These are phyloP conservation scores for Orycteropus afer DNA, from an alignment of 2,113 vertebrate genomes.

Conservation along the genomic window DNA sequence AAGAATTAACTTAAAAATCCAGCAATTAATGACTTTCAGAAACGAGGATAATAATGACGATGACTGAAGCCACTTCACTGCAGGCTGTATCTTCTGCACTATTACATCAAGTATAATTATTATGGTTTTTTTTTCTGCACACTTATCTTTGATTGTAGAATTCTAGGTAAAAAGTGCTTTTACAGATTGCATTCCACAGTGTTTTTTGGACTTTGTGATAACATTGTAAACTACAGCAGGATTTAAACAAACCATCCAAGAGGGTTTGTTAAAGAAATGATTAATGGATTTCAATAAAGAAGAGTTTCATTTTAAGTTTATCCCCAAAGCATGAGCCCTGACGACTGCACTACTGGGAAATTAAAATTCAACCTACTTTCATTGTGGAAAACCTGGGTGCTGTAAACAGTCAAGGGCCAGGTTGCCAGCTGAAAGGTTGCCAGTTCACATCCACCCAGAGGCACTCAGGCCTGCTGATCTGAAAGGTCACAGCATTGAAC, in stretches of 20 bases:
- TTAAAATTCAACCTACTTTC: neutral
- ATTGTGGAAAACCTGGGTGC: neutral
- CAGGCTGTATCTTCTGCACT: slow-evolving; percentile 60
- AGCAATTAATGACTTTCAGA: slow-evolving; percentile 78
- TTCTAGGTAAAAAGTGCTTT: slow-evolving; percentile 27
- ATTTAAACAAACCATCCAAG: neutral
- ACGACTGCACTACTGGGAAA: neutral
- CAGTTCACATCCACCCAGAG: neutral
- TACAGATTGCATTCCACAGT: neutral
- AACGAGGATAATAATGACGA: slow-evolving; percentile 74
- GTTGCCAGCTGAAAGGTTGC: neutral
- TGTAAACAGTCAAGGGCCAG: no score
- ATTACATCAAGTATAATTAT: slow-evolving; percentile 67
- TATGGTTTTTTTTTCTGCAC: slow-evolving; percentile 35
- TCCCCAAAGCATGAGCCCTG: neutral
- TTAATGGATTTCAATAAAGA: slow-evolving; percentile 27
- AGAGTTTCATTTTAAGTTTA: slow-evolving; percentile 12
- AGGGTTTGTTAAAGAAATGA: neutral
- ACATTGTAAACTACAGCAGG: neutral
- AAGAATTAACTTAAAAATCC: slow-evolving; percentile 70
- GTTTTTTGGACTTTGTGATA: neutral
- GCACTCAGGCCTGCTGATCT: neutral
- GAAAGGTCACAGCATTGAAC: neutral
- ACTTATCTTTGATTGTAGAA: slow-evolving; percentile 22
- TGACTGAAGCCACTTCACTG: slow-evolving; percentile 56